A percentile compares a stretch with the other conserved stretches of the same genome.
phyloP scores from a whole-genome alignment of 2,888 invertebrate genomes.

The Melolontha melolontha region DNA sequence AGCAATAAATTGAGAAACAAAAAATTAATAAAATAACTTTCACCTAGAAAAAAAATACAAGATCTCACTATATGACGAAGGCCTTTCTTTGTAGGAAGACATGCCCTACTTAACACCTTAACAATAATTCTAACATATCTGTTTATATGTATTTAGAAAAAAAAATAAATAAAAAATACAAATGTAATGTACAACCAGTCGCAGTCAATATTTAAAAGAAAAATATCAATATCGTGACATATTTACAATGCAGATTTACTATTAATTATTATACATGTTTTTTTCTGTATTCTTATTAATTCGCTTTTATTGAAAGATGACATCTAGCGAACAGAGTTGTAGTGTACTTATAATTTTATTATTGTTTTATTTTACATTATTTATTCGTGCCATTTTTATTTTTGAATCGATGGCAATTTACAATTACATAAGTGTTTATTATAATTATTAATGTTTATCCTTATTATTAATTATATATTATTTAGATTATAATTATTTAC shows the following conservation, averaged over 20 bases:
- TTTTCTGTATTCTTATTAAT: constrained; percentile 35
- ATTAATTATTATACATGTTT: constrained; percentile 39
- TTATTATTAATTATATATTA: constrained; percentile 45
- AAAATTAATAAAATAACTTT: constrained; percentile 38
- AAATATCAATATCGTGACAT: constrained; percentile 14
- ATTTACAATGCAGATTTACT: constrained; percentile 15
- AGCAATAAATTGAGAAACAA: constrained; percentile 11
- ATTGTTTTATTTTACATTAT: constrained; percentile 45
- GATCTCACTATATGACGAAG: constrained; percentile 11
- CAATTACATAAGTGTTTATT: constrained; percentile 48
- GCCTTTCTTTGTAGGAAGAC: too few relatives aligned
- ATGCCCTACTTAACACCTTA: not conserved
- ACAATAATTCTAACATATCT: constrained; percentile 25
- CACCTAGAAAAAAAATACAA: constrained; percentile 17
- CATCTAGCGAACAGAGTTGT: constrained; percentile 24
- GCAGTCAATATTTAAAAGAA: constrained; percentile 29
- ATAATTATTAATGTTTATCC: constrained; percentile 49
- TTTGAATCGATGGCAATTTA: constrained; percentile 46
- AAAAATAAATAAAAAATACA: not conserved
- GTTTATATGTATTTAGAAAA: constrained; percentile 12
- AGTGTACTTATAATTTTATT: constrained; percentile 47
- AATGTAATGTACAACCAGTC: constrained; percentile 5
- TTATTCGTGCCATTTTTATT: constrained; percentile 54
- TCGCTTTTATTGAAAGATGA: constrained; percentile 38
- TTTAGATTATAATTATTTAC: constrained; percentile 42